Percentiles rank a stretch among this genome's conserved stretches.
These are phyloP conservation scores for Fulica atra DNA, from an alignment of 2,113 vertebrate genomes.

Conservation along the genomic window DNA sequence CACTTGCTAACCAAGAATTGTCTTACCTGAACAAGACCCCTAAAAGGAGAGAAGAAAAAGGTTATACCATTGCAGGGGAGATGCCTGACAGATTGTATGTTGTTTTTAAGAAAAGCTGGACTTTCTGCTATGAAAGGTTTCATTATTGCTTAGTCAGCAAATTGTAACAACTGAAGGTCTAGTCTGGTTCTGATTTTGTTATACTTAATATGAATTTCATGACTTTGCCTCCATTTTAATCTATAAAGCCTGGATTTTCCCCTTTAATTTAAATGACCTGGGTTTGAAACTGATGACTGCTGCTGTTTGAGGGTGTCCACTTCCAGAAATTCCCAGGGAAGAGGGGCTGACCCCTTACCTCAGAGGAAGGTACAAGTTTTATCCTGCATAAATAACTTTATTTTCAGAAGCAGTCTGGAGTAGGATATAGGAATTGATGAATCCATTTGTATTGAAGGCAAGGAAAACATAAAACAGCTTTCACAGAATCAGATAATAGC, in stretches of 20 bases:
- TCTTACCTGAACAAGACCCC: not conserved
- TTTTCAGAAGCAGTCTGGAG: not conserved
- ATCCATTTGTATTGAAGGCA: not conserved
- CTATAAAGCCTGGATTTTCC: not conserved
- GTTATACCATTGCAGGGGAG: not conserved
- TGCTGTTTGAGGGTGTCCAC: not conserved
- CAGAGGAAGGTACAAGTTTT: not conserved
- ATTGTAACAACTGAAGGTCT: not conserved
- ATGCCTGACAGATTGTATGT: not conserved
- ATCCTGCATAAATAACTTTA: not conserved
- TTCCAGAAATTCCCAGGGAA: not conserved
- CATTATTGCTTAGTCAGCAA: not conserved
- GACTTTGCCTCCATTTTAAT: not conserved
- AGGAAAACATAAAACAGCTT: not conserved
- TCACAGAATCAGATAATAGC: not conserved
- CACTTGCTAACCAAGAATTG: not conserved
- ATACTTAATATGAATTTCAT: not conserved
- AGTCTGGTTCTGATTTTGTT: not conserved
- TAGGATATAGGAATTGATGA: not conserved
- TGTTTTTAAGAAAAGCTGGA: not conserved
- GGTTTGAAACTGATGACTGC: slow-evolving; percentile 13
- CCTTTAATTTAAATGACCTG: not conserved
- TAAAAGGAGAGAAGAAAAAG: not conserved
- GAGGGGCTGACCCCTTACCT: not conserved
- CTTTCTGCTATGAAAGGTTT: not conserved